Base-by-base conservation (phyloP, 2,797 vertebrate species). In the Megalops cyprinoides region DNA sequence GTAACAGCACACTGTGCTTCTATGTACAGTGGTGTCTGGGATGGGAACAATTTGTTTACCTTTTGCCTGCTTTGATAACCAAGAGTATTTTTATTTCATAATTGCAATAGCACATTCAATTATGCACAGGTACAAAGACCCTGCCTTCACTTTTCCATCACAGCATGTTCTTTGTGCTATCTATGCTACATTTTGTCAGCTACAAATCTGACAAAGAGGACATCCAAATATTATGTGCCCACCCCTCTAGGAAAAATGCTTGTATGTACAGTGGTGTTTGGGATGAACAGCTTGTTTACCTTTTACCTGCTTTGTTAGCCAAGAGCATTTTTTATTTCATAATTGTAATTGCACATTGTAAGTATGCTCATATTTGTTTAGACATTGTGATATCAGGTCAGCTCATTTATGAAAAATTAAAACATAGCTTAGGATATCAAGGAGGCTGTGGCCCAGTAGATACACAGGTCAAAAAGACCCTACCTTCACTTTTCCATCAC, bases 151-250 rank as follows among this genome's bases (percentile, higher is more conserved):
- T 20, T 60, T 37, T 46, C n/a, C 4, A 20, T 20, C 34, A 39
- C 20, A 1, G 28, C 4, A 55, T 42, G 3, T n/a, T 48, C 37
- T 7, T n/a, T 15, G 34, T 20, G 23, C 20, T 12, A 48, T 60
- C 9, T 28, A n/a, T n/a, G 42, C n/a, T 39, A n/a, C 51, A 49
- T 67, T 49, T 42, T 51, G 12, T 25, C 18, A 15, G 44, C 31
- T 48, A 14, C 18, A 75, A 1, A 74, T 49, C 39, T 2, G 58
- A 65, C 9, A 18, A 71, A 55, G 20, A 9, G 71, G 48, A 49
- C 34, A 28, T 77, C 74, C 31, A n/a, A 25, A 48, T 51, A 67
- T 49, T 53, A 78, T 80, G 75, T 34, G 37, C 10, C 48, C 14
- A 31, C 2, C 10, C 49, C 37, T 49, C 76, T 46, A 75, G 58